Evolutionary conservation across 2,113 vertebrate species (phyloP), one percentile per base, ranked within the genome.

Genomic region (Ranitomeya imitator): DNA sequence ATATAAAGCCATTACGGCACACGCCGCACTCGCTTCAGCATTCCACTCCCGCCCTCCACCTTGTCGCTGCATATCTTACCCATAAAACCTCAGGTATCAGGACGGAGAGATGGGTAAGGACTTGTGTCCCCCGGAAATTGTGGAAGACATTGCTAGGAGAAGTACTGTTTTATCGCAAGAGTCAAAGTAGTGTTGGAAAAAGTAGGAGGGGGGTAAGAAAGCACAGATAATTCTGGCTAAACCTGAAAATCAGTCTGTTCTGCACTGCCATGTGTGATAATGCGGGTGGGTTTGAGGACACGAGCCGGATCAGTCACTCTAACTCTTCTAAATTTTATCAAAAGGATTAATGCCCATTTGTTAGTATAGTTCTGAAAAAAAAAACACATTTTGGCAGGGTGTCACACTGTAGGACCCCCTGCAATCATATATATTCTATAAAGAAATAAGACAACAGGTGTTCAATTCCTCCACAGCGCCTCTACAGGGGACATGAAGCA

Each of bases 241-340:
- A 87, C 86, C 86, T 71, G 86, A 80, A 80, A 87, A 69, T 71
- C 86, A 9, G 9, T 52, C 23, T 19, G 19, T 67, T 6, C 45
- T 55, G 45, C 0, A 16, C 6, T 54, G n/a, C 7, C n/a, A 13
- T n/a, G 18, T 54, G 45, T 69, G 21, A 31, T 71, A 54, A 71
- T 87, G 63, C 86, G 23, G 86, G 85, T 78, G 16, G 60, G 77
- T 79, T 19, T 71, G 16, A 80, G 60, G 23, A 23, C 57, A 55
- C 19, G 2, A 52, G 51, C 67, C 13, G 31, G 16, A 19, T 82
- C 23, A 82, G 16, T 63, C 3, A 51, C 10, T 63, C n/a, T 21
- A 23, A 11, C 0, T 21, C 7, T 61, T 10, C 16, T 12, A 18
- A 63, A 82, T 21, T 3, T 45, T 45, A 45, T 45, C 37, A 45